A percentile compares a stretch with the other conserved stretches of the same genome.
These are phyloP conservation scores for Amiota communis DNA, from an alignment of 2,888 invertebrate genomes.

Conservation along the genomic window DNA sequence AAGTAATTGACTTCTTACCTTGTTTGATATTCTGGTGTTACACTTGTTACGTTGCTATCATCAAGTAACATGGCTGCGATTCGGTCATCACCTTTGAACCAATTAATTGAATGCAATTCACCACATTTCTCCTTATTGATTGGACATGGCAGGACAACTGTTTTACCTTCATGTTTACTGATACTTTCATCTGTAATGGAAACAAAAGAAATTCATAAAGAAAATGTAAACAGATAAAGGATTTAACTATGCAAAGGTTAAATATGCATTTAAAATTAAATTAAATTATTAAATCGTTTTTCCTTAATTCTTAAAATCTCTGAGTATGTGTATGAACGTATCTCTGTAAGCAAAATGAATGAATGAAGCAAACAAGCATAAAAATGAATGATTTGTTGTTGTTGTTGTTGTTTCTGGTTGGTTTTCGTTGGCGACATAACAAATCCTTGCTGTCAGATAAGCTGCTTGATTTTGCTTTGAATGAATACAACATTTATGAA, in stretches of 20 bases:
- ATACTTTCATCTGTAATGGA: conserved; percentile 68
- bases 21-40: conserved; percentile 69
- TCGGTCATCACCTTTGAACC: conserved; percentile 79
- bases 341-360: too few species aligned
- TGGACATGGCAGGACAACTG: conserved; percentile 80
- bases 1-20: conserved; percentile 57
- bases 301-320: too few species aligned
- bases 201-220: conserved; percentile 26
- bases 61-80: conserved; percentile 73
- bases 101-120: conserved; percentile 84
- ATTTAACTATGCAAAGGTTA: conserved; percentile 41
- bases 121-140: conserved; percentile 81
- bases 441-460: conserved; percentile 22
- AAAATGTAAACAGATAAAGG: not conserved
- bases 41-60: conserved; percentile 71
- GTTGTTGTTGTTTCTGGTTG: too few species aligned
- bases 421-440: conserved; percentile 1
- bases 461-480: conserved; percentile 21
- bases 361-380: too few species aligned
- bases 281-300: conserved; percentile 18
- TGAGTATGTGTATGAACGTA: too few species aligned
- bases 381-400: too few species aligned
- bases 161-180: conserved; percentile 70
- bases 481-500: conserved; percentile 17
- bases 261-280: conserved; percentile 46